Evolutionary conservation across 2,888 invertebrate species (phyloP).

Genomic region (Ochropleura plecta): DNA sequence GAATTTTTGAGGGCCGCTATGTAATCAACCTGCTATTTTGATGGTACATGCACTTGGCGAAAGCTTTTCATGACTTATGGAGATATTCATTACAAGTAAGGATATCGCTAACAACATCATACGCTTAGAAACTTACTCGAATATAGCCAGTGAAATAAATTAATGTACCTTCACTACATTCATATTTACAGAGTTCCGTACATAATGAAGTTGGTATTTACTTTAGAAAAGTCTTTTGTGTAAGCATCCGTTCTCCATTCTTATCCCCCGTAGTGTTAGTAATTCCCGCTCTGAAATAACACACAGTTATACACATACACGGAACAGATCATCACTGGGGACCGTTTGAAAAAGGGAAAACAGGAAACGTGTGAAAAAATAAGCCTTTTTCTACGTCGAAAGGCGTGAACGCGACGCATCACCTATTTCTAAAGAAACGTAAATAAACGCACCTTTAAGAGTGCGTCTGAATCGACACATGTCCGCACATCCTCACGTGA

Average conservation of each 20-base stretch:
- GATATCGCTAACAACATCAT: slow-evolving; percentile 27
- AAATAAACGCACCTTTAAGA: slow-evolving; percentile 86
- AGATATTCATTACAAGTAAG: slow-evolving; percentile 41
- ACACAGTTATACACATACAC: slow-evolving; percentile 46
- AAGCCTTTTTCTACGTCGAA: slow-evolving; percentile 78
- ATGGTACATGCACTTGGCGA: slow-evolving; percentile 55
- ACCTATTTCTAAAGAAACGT: slow-evolving; percentile 86
- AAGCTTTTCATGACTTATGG: slow-evolving; percentile 48
- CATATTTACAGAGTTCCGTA: slow-evolving; percentile 14
- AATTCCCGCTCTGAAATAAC: slow-evolving; percentile 28
- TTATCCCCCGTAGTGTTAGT: slow-evolving; percentile 16
- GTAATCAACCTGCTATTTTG: slow-evolving; percentile 71
- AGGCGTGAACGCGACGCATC: slow-evolving; percentile 85
- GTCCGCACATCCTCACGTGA: slow-evolving; percentile 67
- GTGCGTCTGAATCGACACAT: slow-evolving; percentile 87
- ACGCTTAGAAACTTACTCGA: slow-evolving; percentile 6
- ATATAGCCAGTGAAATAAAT: slow-evolving; percentile 14
- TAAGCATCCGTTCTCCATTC: slow-evolving; percentile 18
- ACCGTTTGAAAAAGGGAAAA: slow-evolving; percentile 67
- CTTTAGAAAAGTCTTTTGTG: slow-evolving; percentile 17
- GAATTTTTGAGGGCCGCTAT: slow-evolving; percentile 78
- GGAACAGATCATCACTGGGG: slow-evolving; percentile 63
- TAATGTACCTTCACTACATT: not conserved
- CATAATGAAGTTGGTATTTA: slow-evolving; percentile 17
- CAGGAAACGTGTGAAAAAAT: slow-evolving; percentile 79